These are phyloP conservation scores for Drosophila kikkawai DNA, from an alignment of 1,140 invertebrate species.

Conservation along the genomic window DNA sequence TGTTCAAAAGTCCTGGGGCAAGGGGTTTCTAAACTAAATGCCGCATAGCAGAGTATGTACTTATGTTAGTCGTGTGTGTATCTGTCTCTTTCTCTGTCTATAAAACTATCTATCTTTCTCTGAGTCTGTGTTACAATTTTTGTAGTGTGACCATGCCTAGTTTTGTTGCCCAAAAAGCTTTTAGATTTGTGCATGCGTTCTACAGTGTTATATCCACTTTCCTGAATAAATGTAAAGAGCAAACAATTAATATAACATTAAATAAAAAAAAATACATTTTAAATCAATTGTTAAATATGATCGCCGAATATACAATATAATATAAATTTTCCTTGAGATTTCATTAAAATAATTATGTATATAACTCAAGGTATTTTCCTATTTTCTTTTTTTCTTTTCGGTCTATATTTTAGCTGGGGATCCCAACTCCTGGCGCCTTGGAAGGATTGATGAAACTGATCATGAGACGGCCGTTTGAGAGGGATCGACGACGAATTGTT, in stretches of 20 bases:
- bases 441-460: slow-evolving; percentile 92
- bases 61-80: slow-evolving; percentile 43
- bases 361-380: neutral
- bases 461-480: slow-evolving; percentile 92
- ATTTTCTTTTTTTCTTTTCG: slow-evolving; percentile 25
- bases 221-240: slow-evolving; percentile 12
- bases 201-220: slow-evolving; percentile 17
- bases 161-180: slow-evolving; percentile 40
- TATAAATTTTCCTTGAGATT: neutral
- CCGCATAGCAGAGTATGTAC: slow-evolving; percentile 33
- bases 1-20: slow-evolving; percentile 1
- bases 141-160: slow-evolving; percentile 43
- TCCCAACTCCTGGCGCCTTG: slow-evolving; percentile 92
- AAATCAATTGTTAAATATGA: slow-evolving; percentile 7
- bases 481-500: slow-evolving; percentile 52
- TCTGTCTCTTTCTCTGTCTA: slow-evolving; percentile 34
- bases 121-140: slow-evolving; percentile 27
- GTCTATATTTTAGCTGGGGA: slow-evolving; percentile 87
- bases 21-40: slow-evolving; percentile 7
- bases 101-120: slow-evolving; percentile 24
- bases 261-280: neutral
- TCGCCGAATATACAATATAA: neutral
- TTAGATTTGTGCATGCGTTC: slow-evolving; percentile 47
- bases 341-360: neutral
- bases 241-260: neutral